Percentiles rank a stretch among this genome's conserved stretches.
These are phyloP conservation scores for Polydrusus tereticollis DNA, from an alignment of 2,888 invertebrate species.

Conservation along the genomic window DNA sequence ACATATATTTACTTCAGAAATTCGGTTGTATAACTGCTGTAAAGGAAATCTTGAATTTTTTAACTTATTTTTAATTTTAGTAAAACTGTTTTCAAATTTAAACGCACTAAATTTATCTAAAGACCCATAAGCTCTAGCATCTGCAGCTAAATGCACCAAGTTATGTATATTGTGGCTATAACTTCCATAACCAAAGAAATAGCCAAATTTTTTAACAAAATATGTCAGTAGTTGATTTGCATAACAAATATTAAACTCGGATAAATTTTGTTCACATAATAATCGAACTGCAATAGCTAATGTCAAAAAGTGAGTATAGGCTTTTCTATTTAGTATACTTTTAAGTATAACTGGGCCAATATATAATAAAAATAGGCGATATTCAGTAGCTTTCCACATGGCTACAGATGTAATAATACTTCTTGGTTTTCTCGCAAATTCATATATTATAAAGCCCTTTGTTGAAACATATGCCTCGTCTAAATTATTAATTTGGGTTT, in stretches of 20 bases:
- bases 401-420: slow-evolving; percentile 14
- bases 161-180: not conserved
- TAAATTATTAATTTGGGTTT: not conserved
- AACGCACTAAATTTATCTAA: not conserved
- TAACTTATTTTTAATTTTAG: not conserved
- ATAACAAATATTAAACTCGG: not conserved
- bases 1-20: not conserved
- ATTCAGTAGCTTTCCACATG: slow-evolving; percentile 31
- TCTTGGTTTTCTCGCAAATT: slow-evolving; percentile 25
- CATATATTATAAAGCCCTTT: not conserved
- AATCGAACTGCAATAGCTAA: not conserved
- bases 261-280: not conserved
- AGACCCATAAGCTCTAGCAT: not conserved
- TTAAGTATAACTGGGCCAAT: slow-evolving; percentile 20
- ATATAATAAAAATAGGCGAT: slow-evolving; percentile 27
- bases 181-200: not conserved
- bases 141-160: not conserved
- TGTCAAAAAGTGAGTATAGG: not conserved
- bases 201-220: not conserved
- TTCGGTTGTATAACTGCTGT: not conserved
- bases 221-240: not conserved
- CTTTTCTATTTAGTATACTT: not conserved
- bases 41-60: not conserved
- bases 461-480: not conserved
- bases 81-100: not conserved